phyloP scores from a whole-genome alignment of 2,113 vertebrate genomes.

The Capra hircus region DNA sequence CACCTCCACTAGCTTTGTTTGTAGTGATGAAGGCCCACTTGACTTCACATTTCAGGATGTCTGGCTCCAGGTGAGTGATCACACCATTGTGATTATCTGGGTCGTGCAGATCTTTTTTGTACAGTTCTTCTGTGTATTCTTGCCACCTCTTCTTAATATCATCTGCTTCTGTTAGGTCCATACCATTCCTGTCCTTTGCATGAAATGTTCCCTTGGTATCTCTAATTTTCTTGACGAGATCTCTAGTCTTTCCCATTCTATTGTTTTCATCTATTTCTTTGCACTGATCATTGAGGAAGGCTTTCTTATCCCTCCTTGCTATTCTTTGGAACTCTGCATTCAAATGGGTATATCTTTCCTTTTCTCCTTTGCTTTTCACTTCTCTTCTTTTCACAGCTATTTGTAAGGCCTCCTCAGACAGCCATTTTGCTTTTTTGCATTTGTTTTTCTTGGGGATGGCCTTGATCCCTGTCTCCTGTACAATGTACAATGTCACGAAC shows the following conservation, averaged over 20 bases:
- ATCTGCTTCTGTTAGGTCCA: background rate
- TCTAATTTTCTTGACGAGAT: background rate
- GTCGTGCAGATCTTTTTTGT: background rate
- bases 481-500: background rate
- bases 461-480: background rate
- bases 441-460: background rate
- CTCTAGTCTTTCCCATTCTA: background rate
- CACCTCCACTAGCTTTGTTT: background rate
- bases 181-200: background rate
- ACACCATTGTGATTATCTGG: background rate
- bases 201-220: background rate
- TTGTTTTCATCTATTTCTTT: background rate
- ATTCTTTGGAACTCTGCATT: background rate
- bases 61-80: background rate
- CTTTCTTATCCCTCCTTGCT: background rate
- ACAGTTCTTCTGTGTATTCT: background rate
- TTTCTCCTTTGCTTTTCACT: background rate
- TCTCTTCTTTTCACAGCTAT: background rate
- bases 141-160: background rate
- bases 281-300: background rate
- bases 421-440: background rate
- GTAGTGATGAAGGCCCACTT: background rate
- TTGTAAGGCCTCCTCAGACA: background rate
- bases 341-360: background rate
- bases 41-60: background rate